phyloP scores from a whole-genome alignment of 2,797 vertebrate species.

The Melanotaenia maccullochi region DNA sequence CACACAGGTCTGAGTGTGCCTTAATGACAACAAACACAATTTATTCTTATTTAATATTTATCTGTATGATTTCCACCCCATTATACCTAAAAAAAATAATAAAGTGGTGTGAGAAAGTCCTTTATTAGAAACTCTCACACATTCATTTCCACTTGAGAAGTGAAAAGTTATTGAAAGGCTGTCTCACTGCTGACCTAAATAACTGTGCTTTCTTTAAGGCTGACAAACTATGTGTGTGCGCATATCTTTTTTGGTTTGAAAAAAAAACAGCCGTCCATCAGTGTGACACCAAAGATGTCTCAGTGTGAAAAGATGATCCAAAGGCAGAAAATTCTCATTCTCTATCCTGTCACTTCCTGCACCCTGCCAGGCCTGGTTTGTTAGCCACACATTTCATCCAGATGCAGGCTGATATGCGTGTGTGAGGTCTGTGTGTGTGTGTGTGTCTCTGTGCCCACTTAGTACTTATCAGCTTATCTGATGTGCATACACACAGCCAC shows the following conservation, averaged over 20 bases:
- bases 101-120: constrained; percentile 27
- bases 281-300: constrained; percentile 54
- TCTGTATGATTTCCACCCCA: constrained; percentile 7
- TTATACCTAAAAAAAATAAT: constrained; percentile 25
- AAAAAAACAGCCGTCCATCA: constrained; percentile 43
- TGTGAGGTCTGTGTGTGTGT: constrained; percentile 22
- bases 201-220: constrained; percentile 39
- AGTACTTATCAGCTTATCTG: constrained; percentile 30
- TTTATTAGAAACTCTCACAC: constrained; percentile 7
- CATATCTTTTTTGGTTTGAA: constrained; percentile 27
- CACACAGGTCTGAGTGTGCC: neutral
- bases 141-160: constrained; percentile 20
- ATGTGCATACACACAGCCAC: constrained; percentile 4
- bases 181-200: constrained; percentile 21
- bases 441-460: constrained; percentile 28
- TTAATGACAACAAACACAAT: constrained; percentile 8
- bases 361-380: constrained; percentile 65
- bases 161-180: constrained; percentile 33
- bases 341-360: constrained; percentile 63
- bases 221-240: constrained; percentile 35
- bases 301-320: constrained; percentile 50
- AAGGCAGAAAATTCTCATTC: constrained; percentile 52
- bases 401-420: constrained; percentile 58
- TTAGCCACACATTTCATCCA: constrained; percentile 77
- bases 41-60: constrained; percentile 11